Base-by-base conservation (phyloP, 2,888 invertebrate species). In the Drosophila borealis region DNA sequence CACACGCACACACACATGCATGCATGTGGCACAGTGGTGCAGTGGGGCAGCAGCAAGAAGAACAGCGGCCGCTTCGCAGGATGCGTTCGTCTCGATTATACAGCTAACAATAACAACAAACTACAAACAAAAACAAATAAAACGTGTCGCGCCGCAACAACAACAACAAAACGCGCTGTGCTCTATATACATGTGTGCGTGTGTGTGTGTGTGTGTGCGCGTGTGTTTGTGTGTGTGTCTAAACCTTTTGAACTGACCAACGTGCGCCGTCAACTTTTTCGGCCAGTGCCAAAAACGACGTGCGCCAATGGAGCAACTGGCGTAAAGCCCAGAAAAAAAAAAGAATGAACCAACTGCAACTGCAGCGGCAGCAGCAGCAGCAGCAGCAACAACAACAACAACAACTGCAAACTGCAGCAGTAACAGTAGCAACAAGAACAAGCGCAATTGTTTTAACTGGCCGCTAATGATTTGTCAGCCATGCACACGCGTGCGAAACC, bases 11-110 rank as follows among this genome's bases (percentile, higher is more conserved):
- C 66, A 72, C 50, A 49, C 54, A 55, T 29, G 49, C 48, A 68
- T 39, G 65, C 48, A 62, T 53, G 66, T 48, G 51, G 56, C 59
- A 61, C 65, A 79, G 74, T 78, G 83, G 56, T 57, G 78, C 78
- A 66, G 71, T 70, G 77, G 74, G 45, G 49, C 59, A 68, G 50
- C 54, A 74, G 56, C 73, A 81, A 67, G 68, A 74, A 78, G 51
- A 81, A 41, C 76, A 66, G 66, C 64, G 21, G 46, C 70, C 60
- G 65, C 61, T 41, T 54, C 59, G 14, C 53, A 66, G 74, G 76
- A 83, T 80, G 78, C 83, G 91, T 92, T 90, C 91, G 91, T 92
- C 91, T 91, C 92, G 91, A 92, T 91, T 88, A 91, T 91, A 90
- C 91, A 91, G 90, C 88, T 71, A 71, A 61, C 55, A 86, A 17